These are phyloP conservation scores for Gambusia holbrooki DNA, from an alignment of 2,113 vertebrate species.

Conservation along the genomic window DNA sequence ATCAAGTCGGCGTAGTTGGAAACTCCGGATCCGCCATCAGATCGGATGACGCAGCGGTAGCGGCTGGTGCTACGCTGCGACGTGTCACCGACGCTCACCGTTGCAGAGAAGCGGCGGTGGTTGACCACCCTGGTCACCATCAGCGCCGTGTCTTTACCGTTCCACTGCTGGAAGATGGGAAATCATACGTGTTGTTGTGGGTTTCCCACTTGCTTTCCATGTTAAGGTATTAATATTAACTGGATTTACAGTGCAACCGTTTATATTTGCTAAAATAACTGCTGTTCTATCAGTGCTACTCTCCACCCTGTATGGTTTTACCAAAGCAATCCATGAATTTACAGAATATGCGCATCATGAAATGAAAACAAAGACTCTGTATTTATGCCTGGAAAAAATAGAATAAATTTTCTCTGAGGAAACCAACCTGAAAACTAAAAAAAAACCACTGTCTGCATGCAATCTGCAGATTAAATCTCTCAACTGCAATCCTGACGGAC, in stretches of 20 bases:
- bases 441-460: background rate
- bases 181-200: background rate
- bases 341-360: background rate
- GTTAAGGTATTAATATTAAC: no score
- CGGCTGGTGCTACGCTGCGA: constrained; percentile 92
- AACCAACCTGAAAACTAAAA: constrained; percentile 8
- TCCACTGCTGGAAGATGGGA: constrained; percentile 88
- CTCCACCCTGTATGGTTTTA: background rate
- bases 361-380: background rate
- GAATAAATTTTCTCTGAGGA: constrained; percentile 3
- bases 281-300: background rate
- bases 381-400: background rate
- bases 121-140: constrained; percentile 97
- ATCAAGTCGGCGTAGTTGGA: constrained; percentile 97
- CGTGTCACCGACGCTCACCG: constrained; percentile 91
- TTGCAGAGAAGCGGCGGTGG: constrained; percentile 93
- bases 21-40: constrained; percentile 92
- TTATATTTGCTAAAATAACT: background rate
- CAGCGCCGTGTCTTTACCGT: constrained; percentile 90
- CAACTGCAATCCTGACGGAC: background rate
- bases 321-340: background rate
- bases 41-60: constrained; percentile 95
- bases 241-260: background rate
- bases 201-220: background rate
- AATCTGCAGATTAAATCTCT: constrained; percentile 14